Percentiles rank a stretch among this genome's conserved stretches.
phyloP scores from a whole-genome alignment of 2,888 invertebrate species.

The Apotomis betuletana region DNA sequence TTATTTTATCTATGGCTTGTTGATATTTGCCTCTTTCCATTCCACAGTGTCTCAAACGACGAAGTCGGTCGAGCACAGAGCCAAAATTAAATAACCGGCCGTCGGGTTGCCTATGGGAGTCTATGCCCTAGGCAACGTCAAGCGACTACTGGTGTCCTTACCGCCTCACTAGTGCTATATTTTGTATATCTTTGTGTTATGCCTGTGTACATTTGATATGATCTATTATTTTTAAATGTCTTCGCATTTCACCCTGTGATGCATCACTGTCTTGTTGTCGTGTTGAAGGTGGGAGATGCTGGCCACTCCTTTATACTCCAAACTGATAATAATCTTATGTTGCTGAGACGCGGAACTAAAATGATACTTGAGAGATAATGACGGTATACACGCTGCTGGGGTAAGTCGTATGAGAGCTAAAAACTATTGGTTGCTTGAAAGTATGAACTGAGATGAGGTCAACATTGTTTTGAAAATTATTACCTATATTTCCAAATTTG shows the following conservation, averaged over 20 bases:
- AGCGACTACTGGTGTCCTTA: constrained; percentile 23
- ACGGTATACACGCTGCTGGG: constrained; percentile 54
- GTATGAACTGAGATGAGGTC: constrained; percentile 1
- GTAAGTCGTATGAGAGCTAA: constrained; percentile 55
- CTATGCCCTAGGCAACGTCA: constrained; percentile 25
- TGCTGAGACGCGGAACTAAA: constrained; percentile 15
- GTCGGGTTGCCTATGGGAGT: constrained; percentile 32
- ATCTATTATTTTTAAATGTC: constrained; percentile 57
- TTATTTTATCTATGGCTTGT: constrained; percentile 42
- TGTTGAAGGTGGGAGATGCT: constrained; percentile 75
- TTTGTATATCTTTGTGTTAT: constrained; percentile 40
- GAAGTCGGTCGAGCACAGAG: constrained; percentile 37
- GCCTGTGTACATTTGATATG: constrained; percentile 45
- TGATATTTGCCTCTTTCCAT: constrained; percentile 42
- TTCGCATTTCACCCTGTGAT: constrained; percentile 64
- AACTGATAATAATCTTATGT: constrained; percentile 27
- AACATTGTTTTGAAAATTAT: background rate
- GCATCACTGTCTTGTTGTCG: constrained; percentile 71
- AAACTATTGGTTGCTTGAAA: constrained; percentile 35
- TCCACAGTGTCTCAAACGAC: constrained; percentile 39
- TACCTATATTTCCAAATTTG: background rate
- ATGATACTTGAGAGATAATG: constrained; percentile 48
- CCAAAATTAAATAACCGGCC: constrained; percentile 34
- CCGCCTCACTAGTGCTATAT: constrained; percentile 34
- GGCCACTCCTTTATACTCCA: constrained; percentile 41